phyloP scores from a whole-genome alignment of 2,888 invertebrate genomes.

The Acanthosepion lycidas region DNA sequence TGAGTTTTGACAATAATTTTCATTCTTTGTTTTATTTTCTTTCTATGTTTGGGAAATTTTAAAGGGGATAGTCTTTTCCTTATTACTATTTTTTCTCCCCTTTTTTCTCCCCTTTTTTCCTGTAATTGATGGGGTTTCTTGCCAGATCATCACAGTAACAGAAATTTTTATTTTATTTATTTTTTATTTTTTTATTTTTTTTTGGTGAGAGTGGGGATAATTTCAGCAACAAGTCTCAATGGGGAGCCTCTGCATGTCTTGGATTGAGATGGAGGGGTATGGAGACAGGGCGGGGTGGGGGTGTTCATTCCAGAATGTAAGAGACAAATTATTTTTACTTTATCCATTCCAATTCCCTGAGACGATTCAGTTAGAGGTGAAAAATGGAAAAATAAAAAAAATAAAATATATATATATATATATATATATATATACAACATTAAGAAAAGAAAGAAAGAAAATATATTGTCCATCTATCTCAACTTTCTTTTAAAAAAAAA shows the following conservation, averaged over 20 bases:
- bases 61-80: background rate
- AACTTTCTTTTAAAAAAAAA: background rate
- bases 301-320: conserved; percentile 33
- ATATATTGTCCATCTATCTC: background rate
- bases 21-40: background rate
- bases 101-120: background rate
- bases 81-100: background rate
- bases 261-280: background rate
- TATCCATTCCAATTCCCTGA: background rate
- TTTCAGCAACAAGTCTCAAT: background rate
- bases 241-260: conserved; percentile 18
- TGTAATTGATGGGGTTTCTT: background rate
- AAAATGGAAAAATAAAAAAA: background rate
- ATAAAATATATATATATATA: background rate
- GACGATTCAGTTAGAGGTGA: conserved; percentile 8
- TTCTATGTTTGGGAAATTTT: background rate
- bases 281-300: conserved; percentile 4
- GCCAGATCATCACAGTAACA: background rate
- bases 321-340: background rate
- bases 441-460: background rate
- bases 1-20: background rate
- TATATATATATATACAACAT: background rate
- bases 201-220: background rate
- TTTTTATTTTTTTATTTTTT: background rate
- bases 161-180: background rate